Conservation (phyloP, 2,888 invertebrate species). For the Operophtera brumata region DNA sequence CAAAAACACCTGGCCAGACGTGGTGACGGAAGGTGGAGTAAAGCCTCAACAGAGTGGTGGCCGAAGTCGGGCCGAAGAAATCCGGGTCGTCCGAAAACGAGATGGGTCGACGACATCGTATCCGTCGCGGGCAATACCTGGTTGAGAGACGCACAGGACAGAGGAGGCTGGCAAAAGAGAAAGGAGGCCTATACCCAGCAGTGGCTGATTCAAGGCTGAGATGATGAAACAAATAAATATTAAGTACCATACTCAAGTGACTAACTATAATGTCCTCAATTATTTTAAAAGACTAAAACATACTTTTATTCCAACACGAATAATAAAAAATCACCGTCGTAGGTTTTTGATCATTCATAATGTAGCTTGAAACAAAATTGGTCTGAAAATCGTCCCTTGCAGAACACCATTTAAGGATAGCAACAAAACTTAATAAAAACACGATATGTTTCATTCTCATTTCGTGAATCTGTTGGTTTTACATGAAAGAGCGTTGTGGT, state of each 20-base stretch:
- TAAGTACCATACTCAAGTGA: background rate
- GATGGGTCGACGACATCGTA: too few relatives aligned
- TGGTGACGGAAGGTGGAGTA: too few relatives aligned
- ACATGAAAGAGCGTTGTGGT: background rate
- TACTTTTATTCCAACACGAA: constrained; percentile 56
- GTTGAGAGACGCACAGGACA: too few relatives aligned
- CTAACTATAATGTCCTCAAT: background rate
- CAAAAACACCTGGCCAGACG: too few relatives aligned
- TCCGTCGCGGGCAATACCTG: too few relatives aligned
- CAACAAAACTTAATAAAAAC: constrained; percentile 19
- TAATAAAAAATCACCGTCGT: constrained; percentile 43
- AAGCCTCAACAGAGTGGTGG: too few relatives aligned
- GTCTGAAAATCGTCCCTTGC: constrained; percentile 34
- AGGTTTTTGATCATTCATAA: constrained; percentile 55
- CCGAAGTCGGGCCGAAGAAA: too few relatives aligned
- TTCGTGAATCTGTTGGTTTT: background rate
- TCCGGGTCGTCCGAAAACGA: too few relatives aligned
- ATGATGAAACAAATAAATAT: constrained; percentile 17
- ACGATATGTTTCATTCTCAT: constrained; percentile 15
- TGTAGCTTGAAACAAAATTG: constrained; percentile 49
- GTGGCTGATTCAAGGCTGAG: too few relatives aligned
- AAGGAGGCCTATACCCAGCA: too few relatives aligned
- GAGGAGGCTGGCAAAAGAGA: too few relatives aligned
- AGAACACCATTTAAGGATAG: constrained; percentile 20
- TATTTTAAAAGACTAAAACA: constrained; percentile 26